Evolutionary conservation across 2,113 vertebrate species (phyloP), one percentile per base, ranked within the genome.

Genomic region (Motacilla alba): DNA sequence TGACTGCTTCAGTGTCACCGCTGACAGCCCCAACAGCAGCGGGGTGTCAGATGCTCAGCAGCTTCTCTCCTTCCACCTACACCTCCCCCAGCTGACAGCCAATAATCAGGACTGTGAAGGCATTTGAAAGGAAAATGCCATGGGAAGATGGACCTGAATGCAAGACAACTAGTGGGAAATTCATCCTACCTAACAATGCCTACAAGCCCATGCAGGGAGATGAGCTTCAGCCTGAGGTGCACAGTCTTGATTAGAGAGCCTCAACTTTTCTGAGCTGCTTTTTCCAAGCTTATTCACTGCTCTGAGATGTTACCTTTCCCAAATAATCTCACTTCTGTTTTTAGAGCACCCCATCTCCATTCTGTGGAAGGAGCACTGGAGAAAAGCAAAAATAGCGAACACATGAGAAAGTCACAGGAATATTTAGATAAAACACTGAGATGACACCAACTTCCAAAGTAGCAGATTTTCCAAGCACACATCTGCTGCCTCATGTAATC

Each of bases 21-120:
- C 64, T 93, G 95, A 91, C 93, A 96, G 93, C 70, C 85, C 68
- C 74, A 94, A 89, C 79, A 92, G 94, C 59, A 41, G 64, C 6
- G 0, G 17, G 2, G 27, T 77, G 88, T 79, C 80, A 89, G 92
- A 74, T 76, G 90, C 82, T 87, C 70, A 1, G 87, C 67, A 80
- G 87, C 62, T 77, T 66, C 83, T 89, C 73, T 87, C 83, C 86
- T 93, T 93, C 83, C 88, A 90, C 86, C 91, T 83, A 92, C 95
- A 89, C 83, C 88, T 94, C 74, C 83, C 67, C 63, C 30, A 5
- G 49, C 22, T 89, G 90, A 87, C 95, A 95, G 69, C 66, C 73
- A 83, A 66, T 87, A 90, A 94, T 81, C 83, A 95, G 81, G 90
- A 78, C 41, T n/a, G 74, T 52, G 83, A 85, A 94, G 67, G 77